Conservation (phyloP, 2,797 vertebrate species). For the Pantherophis alleghaniensis region DNA sequence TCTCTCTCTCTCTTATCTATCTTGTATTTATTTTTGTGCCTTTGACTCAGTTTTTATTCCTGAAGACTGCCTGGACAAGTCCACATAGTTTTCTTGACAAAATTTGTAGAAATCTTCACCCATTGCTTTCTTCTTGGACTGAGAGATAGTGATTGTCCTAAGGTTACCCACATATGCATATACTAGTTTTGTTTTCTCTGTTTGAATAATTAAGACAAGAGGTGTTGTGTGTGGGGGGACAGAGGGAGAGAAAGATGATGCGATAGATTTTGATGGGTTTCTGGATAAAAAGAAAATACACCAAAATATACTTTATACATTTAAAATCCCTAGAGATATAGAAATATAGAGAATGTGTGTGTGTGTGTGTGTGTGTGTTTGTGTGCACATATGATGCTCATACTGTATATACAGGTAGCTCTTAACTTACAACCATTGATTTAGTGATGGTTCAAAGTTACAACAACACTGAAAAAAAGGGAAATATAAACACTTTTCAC, state of each 20-base stretch:
- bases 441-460: neutral
- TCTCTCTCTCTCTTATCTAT: too few species aligned
- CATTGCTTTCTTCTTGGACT: neutral
- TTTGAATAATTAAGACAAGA: neutral
- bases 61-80: neutral
- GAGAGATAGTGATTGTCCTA: neutral
- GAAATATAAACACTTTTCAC: neutral
- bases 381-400: neutral
- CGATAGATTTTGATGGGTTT: conserved; percentile 51
- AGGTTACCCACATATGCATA: neutral
- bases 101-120: too few species aligned
- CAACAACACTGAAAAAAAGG: neutral
- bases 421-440: neutral
- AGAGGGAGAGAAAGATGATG: neutral
- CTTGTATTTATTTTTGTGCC: neutral
- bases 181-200: neutral
- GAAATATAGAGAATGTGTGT: neutral
- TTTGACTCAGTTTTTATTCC: neutral
- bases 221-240: neutral
- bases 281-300: conserved; percentile 31
- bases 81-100: neutral
- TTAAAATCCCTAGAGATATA: conserved; percentile 28
- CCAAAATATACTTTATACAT: conserved; percentile 9
- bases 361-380: neutral
- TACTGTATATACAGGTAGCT: neutral